A percentile compares a stretch with the other conserved stretches of the same genome.
phyloP scores from a whole-genome alignment of 2,113 vertebrate species.

The Trichomycterus rosablanca region DNA sequence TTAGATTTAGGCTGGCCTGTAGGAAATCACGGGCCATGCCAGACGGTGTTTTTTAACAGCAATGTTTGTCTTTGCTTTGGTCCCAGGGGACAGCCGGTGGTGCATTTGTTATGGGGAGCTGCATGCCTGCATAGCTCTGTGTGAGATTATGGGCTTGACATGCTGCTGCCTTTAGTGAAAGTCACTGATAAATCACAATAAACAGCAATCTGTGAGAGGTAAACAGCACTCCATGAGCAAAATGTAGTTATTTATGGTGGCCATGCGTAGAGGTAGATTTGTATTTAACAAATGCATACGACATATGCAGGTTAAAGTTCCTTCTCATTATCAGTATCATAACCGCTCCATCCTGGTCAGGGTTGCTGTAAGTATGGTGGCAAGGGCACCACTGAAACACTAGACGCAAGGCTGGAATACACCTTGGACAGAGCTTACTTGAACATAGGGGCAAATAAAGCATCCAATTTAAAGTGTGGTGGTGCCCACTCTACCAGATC shows the following conservation, averaged over 20 bases:
- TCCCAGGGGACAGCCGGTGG: slow-evolving; percentile 14
- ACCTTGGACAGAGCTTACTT: too few species aligned
- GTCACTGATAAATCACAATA: slow-evolving; percentile 42
- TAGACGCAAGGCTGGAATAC: too few species aligned
- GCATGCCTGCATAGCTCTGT: slow-evolving; percentile 23
- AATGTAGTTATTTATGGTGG: slow-evolving; percentile 11
- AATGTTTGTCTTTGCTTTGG: slow-evolving; percentile 30
- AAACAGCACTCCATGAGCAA: slow-evolving; percentile 18
- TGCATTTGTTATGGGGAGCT: slow-evolving; percentile 29
- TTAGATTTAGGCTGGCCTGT: slow-evolving; percentile 18
- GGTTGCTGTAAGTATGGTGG: too few species aligned
- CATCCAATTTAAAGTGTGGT: too few species aligned
- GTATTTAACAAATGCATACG: too few species aligned
- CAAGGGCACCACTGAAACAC: too few species aligned
- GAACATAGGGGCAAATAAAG: too few species aligned
- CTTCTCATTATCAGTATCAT: too few species aligned
- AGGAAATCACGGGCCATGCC: slow-evolving; percentile 13
- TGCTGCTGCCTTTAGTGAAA: slow-evolving; percentile 29
- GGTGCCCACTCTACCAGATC: too few species aligned
- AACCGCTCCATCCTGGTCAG: too few species aligned
- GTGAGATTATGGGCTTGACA: slow-evolving; percentile 26
- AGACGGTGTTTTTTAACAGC: slow-evolving; percentile 20
- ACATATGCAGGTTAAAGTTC: too few species aligned
- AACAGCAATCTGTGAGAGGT: slow-evolving; percentile 24
- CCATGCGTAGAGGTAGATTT: neutral